Evolutionary conservation across 2,888 invertebrate genomes (phyloP).

Genomic region (Hesperia comma): DNA sequence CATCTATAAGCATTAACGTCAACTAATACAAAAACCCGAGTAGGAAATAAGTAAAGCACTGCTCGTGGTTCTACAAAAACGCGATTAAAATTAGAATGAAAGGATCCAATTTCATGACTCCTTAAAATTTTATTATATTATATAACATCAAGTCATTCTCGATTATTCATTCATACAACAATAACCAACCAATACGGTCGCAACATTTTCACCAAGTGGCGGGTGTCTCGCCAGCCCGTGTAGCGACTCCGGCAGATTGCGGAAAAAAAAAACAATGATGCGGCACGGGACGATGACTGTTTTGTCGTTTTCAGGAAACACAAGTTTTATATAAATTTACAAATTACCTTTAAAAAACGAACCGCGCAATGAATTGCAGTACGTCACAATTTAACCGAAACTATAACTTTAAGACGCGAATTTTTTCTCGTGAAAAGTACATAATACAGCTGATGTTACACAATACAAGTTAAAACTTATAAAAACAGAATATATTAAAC

Average conservation of each 20-base stretch:
- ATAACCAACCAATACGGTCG: neutral
- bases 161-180: neutral
- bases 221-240: neutral
- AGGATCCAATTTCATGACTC: neutral
- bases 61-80: slow-evolving; percentile 6
- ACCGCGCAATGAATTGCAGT: no score
- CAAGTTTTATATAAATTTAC: no score
- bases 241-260: neutral
- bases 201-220: neutral
- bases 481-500: no score
- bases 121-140: neutral
- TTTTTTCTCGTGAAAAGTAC: no score
- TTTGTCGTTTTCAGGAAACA: no score
- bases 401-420: no score
- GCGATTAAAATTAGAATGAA: slow-evolving; percentile 3
- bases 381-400: no score
- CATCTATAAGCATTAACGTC: slow-evolving; percentile 36
- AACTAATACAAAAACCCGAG: slow-evolving; percentile 13
- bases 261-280: neutral
- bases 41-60: slow-evolving; percentile 16
- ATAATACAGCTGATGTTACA: no score
- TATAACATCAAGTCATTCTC: no score
- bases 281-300: no score
- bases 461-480: no score
- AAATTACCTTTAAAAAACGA: no score